Base-by-base conservation (phyloP, 2,113 vertebrate genomes). In the Cebidichthys violaceus region DNA sequence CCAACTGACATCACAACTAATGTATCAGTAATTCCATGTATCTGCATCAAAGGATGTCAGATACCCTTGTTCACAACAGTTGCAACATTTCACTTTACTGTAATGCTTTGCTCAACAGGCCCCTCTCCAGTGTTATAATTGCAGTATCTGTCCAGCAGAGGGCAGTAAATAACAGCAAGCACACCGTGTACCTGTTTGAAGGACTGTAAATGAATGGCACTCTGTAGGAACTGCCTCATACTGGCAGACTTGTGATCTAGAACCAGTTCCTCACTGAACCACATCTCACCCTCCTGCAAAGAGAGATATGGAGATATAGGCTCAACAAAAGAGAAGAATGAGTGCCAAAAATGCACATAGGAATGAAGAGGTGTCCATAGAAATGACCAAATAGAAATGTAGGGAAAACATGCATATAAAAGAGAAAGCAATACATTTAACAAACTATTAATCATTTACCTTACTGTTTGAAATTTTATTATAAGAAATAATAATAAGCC, bases 181-280 rank as follows among this genome's bases (percentile, higher is more conserved):
- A 31, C 10, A 41, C 24, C 35, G 7, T 11, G 14, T 87, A 98
- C 97, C 96, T 98, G 96, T 86, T 96, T 97, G 92, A 98, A 98
- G 47, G 96, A 95, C 91, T 98, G 97, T 60, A 97, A 91, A 86
- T 98, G 97, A 31, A 97, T 87, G 0, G 97, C 96, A 20, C 91
- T 92, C 75, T 93, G 94, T 31, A 97, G 94, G 89, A 98, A 98
- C 66, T 93, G 91, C 79, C 95, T 96, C 92, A 96, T 94, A 27
- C 92, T 90, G 45, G 89, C 71, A 2, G 96, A 95, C 70, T 96
- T 97, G 81, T 97, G 96, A 59, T 94, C 95, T 70, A 97, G 39
- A 86, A 98, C 97, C 13, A 90, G 75, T 67, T 97, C 95, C 57
- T 97, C 93, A 22, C 69, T 93, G 91, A 98, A 98, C 15, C 82